Base-by-base conservation (phyloP, 2,113 vertebrate species). In the Oreocharis arfaki region DNA sequence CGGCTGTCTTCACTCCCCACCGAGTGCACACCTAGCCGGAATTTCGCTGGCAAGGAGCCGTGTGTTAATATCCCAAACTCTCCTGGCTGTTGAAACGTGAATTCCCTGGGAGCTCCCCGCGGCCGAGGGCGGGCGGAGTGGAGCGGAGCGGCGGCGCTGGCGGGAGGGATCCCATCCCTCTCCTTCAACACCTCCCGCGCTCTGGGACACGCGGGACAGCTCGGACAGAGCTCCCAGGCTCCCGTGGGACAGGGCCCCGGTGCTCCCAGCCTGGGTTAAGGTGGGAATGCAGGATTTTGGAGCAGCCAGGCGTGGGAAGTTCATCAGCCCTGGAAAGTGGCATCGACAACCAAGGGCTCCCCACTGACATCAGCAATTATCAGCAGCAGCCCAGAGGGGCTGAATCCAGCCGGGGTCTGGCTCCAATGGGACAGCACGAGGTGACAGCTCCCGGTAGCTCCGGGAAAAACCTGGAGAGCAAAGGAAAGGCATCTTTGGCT, bases 401-500 rank as follows among this genome's bases (percentile, higher is more conserved):
- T 42, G 64, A 57, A n/a, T 27, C 15, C 0, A 0, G 35, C 49
- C 39, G 3, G 35, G 63, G 21, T 35, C 59, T 22, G 2, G 0
- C 10, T 16, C 44, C 1, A 13, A 37, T 0, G 6, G 52, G 24
- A 50, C 27, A 57, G 50, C 10, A 3, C 0, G 0, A 1, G 5
- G 69, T 0, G 3, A 46, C 23, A 7, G 30, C 16, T 2, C 7
- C 84, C 35, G 69, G 64, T 42, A 46, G 69, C 47, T 55, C 50
- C 24, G 2, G 19, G 33, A 39, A n/a, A 69, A 82, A n/a, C 23
- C 77, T 30, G 1, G 56, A 35, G 61, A 73, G 68, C 7, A 9
- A 60, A 61, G 49, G 18, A 18, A 17, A 61, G 16, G 53, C 28
- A 5, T 17, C 67, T 55, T 22, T 4, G 2, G 39, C 7, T 7